Evolutionary conservation across 2,888 invertebrate species (phyloP), one percentile per base, ranked within the genome.

Genomic region (Tanypteryx hageni): DNA sequence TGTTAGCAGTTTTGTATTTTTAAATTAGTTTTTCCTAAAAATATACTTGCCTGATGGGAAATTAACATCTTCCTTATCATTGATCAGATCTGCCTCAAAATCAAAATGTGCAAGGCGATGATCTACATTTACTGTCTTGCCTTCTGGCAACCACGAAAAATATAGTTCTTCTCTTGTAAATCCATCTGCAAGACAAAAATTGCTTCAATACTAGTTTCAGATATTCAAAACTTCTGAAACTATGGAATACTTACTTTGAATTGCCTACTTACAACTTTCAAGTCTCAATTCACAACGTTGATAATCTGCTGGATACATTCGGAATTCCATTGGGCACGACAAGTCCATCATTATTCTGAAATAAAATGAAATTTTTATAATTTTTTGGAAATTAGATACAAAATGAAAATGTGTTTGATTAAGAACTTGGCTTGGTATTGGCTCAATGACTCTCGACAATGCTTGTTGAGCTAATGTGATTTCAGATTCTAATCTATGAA

Each of bases 291-390:
- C 92, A 84, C 94, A 94, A 58, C 93, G 92, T 92, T 94, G 94
- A 57, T 94, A 93, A 92, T 94, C 94, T 14, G 93, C 94, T 7
- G 94, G 94, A 92, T 94, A 94, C 92, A 93, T 93, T 91, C 93
- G 93, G 92, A 94, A 94, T 93, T 94, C 94, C 94, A 94, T 94
- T 86, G 93, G 93, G 92, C 94, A 94, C 44, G 94, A 93, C 93
- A 94, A 93, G 44, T 93, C 93, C 61, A 94, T 93, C 83, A 94
- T 94, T 13, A 94, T 93, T 92, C 93, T 94, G 92, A 92, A 93
- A 68, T 22, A 22, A 92, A 89, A 81, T 57, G n/a, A 14, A 22
- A 1, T 68, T 68, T 16, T 68, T 0, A 18, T n/a, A 68, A 0
- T 9, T n/a, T 0, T 68, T 8, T 68, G 68, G 18, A 4, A 9